These are phyloP conservation scores for Podotricha telesiphe DNA, from an alignment of 2,888 invertebrate species.

Conservation along the genomic window DNA sequence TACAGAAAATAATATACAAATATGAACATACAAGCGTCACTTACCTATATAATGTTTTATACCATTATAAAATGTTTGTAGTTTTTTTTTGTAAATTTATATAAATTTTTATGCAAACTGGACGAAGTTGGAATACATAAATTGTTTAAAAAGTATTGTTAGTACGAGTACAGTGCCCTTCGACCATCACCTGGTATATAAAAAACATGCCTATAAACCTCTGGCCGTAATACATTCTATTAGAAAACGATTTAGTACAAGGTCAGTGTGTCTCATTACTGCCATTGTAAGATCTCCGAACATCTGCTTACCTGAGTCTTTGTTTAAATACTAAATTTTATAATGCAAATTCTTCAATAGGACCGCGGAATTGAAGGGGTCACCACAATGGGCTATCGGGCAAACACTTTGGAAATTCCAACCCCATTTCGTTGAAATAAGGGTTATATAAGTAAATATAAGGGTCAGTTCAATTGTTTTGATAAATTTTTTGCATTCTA, in stretches of 20 bases:
- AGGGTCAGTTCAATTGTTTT: slow-evolving; percentile 58
- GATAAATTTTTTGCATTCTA: slow-evolving; percentile 54
- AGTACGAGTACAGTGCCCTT: slow-evolving; percentile 10
- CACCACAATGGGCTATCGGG: slow-evolving; percentile 51
- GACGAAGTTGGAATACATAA: not conserved
- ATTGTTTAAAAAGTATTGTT: slow-evolving; percentile 16
- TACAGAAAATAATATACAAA: too few species aligned
- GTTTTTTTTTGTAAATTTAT: not conserved
- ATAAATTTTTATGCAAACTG: slow-evolving; percentile 8
- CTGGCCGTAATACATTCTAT: slow-evolving; percentile 29
- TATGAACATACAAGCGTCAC: too few species aligned
- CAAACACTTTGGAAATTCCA: slow-evolving; percentile 43
- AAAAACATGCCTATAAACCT: slow-evolving; percentile 12
- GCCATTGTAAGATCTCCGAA: slow-evolving; percentile 45
- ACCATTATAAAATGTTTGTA: not conserved
- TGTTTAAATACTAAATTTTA: slow-evolving; percentile 51
- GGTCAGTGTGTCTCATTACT: slow-evolving; percentile 42
- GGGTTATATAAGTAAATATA: slow-evolving; percentile 32
- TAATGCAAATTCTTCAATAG: slow-evolving; percentile 45
- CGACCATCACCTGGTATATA: slow-evolving; percentile 34
- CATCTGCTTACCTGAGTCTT: slow-evolving; percentile 66
- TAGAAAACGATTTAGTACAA: slow-evolving; percentile 38
- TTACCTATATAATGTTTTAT: not conserved
- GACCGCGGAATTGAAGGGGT: slow-evolving; percentile 49
- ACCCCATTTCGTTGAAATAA: slow-evolving; percentile 35